Conservation (phyloP, 2,113 vertebrate species). For the Passer montanus region DNA sequence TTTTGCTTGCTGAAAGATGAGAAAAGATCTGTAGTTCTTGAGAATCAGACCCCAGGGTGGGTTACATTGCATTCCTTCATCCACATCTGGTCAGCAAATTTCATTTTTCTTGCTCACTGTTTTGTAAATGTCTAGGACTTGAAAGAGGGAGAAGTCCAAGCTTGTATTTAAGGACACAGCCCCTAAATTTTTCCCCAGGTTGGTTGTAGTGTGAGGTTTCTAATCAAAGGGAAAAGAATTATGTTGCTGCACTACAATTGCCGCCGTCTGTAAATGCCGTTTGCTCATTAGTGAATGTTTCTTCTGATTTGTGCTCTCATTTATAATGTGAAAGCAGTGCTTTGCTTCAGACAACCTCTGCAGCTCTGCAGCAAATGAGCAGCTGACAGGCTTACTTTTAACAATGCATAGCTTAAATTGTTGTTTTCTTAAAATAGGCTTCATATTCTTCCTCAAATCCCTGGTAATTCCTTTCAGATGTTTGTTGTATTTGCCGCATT, state of each 20-base stretch:
- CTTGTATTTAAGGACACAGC: background rate
- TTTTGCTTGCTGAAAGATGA: background rate
- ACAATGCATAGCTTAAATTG: constrained; percentile 34
- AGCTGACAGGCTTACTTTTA: constrained; percentile 56
- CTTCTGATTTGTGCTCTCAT: background rate
- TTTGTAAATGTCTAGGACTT: background rate
- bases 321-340: constrained; percentile 18
- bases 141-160: background rate
- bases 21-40: background rate
- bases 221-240: background rate
- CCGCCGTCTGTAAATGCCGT: background rate
- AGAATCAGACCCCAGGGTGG: background rate
- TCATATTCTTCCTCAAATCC: constrained; percentile 53
- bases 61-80: background rate
- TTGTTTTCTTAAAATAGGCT: constrained; percentile 22
- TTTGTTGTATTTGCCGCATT: background rate
- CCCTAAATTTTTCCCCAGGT: background rate
- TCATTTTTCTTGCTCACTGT: background rate
- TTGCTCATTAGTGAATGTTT: constrained; percentile 46
- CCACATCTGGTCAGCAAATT: background rate
- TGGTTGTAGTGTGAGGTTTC: background rate
- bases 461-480: constrained; percentile 47
- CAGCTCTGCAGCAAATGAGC: constrained; percentile 10
- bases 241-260: background rate
- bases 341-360: constrained; percentile 6